Base-by-base conservation (phyloP, 1,140 invertebrate species). In the Leptinotarsa undecemlineata region DNA sequence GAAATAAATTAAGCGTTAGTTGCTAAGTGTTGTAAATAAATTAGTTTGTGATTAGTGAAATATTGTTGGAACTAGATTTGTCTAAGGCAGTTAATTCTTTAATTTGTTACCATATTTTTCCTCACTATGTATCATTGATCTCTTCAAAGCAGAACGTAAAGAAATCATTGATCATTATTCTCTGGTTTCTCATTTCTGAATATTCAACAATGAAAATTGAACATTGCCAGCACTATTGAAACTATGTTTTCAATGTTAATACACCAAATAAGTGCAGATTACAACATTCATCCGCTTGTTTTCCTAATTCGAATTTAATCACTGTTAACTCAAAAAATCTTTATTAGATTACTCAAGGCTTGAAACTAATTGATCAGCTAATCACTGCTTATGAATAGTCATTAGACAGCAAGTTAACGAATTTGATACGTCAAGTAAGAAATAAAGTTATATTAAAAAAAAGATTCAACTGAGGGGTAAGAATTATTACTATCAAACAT, bases 301-400 rank as follows among this genome's bases (percentile, higher is more conserved):
- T 19, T 57, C n/a, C n/a, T 57, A 57, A 57, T 57, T 57, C 15
- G 51, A 57, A 57, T 57, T 57, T 57, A 57, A 57, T n/a, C 51
- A 19, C 15, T 57, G 0, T 57, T n/a, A 57, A 15, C n/a, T 17
- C n/a, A 57, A 57, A 57, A 51, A 57, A 57, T 17, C 51, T 57
- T 57, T 2, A 17, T 57, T 57, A 19, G 51, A 57, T 57, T 57
- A 57, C 51, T 57, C 51, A 57, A 57, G 51, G 51, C 51, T 57
- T 19, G 8, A 57, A 19, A 57, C 51, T 57, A 57, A 57, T 57
- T 57, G 51, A 57, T 17, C 17, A 19, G 17, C 51, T 57, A 57
- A 57, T 57, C 51, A 57, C 17, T 15, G 51, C 51, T 57, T 57
- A 57, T 57, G 51, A 57, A 57, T 57, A 42, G 33, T 42, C 33